Evolutionary conservation across 2,113 vertebrate species (phyloP).

Genomic region (Oreochromis spilurus): DNA sequence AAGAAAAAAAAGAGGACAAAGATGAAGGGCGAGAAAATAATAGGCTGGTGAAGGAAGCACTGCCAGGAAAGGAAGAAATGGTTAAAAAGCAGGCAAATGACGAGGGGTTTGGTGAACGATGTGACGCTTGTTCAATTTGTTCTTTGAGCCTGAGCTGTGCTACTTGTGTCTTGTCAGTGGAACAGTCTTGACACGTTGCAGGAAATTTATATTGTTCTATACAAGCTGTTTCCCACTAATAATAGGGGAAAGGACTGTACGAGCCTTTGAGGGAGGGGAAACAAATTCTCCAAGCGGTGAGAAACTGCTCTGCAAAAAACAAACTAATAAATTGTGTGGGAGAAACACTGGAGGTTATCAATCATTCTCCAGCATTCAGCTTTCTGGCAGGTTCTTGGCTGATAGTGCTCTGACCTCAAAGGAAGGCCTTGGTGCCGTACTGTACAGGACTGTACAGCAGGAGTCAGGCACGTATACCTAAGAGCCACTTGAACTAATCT

Average conservation of each 20-base stretch:
- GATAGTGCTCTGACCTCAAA: slow-evolving; percentile 26
- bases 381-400: slow-evolving; percentile 51
- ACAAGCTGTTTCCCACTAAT: slow-evolving; percentile 62
- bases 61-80: slow-evolving; percentile 27
- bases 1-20: not conserved
- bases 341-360: slow-evolving; percentile 43
- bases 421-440: slow-evolving; percentile 19
- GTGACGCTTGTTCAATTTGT: slow-evolving; percentile 6
- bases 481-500: slow-evolving; percentile 59
- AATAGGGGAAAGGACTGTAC: slow-evolving; percentile 17
- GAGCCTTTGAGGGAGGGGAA: not conserved
- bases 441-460: not conserved
- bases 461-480: slow-evolving; percentile 35
- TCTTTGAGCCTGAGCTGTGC: slow-evolving; percentile 6
- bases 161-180: slow-evolving; percentile 40
- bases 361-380: slow-evolving; percentile 23
- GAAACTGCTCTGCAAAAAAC: slow-evolving; percentile 44
- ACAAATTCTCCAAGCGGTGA: slow-evolving; percentile 43
- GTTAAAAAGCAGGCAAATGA: slow-evolving; percentile 4
- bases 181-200: slow-evolving; percentile 47
- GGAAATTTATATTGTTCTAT: slow-evolving; percentile 69
- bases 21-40: slow-evolving; percentile 17
- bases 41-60: slow-evolving; percentile 2
- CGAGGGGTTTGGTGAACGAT: not conserved
- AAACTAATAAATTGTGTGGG: slow-evolving; percentile 54